Percentiles rank a stretch among this genome's conserved stretches.
Evolutionary conservation across 2,797 vertebrate genomes (phyloP).

Genomic region (Eulemur rubriventer): DNA sequence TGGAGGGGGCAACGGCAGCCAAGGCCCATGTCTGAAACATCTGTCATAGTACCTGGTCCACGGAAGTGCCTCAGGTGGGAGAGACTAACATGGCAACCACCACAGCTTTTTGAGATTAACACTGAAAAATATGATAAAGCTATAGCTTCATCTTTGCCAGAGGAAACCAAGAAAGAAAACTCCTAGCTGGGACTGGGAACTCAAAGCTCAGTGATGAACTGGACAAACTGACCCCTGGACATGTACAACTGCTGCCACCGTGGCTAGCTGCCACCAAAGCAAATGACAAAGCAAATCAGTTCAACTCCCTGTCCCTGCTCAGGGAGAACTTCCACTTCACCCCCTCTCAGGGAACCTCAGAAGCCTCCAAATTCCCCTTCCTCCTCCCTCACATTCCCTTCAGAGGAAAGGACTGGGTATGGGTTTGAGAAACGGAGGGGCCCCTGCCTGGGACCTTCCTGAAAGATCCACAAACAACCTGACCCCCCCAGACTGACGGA

Average conservation of each 20-base stretch:
- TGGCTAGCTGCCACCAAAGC: not conserved
- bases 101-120: not conserved
- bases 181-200: not conserved
- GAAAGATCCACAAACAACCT: constrained; percentile 54
- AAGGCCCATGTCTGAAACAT: not conserved
- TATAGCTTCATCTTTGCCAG: not conserved
- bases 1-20: not conserved
- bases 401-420: constrained; percentile 26
- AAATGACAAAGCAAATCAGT: not conserved
- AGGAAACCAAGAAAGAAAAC: not conserved
- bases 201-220: not conserved
- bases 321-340: not conserved
- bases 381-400: constrained; percentile 11
- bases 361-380: not conserved
- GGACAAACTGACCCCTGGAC: not conserved
- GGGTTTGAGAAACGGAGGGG: constrained; percentile 11
- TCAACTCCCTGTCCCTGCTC: not conserved
- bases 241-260: not conserved
- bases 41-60: not conserved
- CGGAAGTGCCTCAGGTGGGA: not conserved
- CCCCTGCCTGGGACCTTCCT: constrained; percentile 43
- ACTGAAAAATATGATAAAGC: not conserved
- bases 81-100: not conserved
- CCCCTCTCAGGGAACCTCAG: not conserved
- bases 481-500: not conserved